A percentile compares a stretch with the other conserved stretches of the same genome.
Conservation (phyloP, 2,888 invertebrate species). For the Aphidius colemani region DNA sequence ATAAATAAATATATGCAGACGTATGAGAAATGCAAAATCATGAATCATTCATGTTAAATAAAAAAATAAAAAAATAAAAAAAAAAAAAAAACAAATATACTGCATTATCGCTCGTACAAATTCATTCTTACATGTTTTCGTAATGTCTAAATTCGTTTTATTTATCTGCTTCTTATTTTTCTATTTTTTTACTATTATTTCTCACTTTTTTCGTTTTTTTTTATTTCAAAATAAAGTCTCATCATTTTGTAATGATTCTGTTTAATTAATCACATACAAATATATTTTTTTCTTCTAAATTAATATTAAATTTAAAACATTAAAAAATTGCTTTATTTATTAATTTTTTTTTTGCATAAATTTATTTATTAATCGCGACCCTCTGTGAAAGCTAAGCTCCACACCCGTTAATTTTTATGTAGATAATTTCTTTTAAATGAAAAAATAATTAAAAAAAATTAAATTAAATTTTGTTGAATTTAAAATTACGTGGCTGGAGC, state of each 20-base stretch:
- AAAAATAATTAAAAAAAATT: conserved; percentile 6
- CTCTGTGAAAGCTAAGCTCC: too few relatives aligned
- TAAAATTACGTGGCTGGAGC: conserved; percentile 33
- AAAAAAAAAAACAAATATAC: conserved; percentile 27
- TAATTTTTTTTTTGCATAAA: conserved; percentile 12
- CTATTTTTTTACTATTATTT: conserved; percentile 13
- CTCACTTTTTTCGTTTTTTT: background rate
- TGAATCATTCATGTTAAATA: conserved; percentile 34
- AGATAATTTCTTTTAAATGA: background rate
- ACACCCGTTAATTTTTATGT: background rate
- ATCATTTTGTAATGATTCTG: background rate
- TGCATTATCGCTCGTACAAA: conserved; percentile 43
- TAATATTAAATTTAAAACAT: too few relatives aligned
- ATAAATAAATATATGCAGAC: conserved; percentile 31
- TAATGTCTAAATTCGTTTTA: conserved; percentile 36
- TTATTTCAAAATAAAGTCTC: conserved; percentile 30
- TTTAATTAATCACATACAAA: too few relatives aligned
- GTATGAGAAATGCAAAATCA: conserved; percentile 24
- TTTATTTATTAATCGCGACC: background rate
- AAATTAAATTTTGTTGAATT: background rate
- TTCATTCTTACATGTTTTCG: conserved; percentile 42
- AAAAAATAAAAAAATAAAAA: too few relatives aligned
- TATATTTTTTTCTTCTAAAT: too few relatives aligned
- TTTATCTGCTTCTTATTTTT: conserved; percentile 30
- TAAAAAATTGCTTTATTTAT: background rate